phyloP scores from a whole-genome alignment of 2,888 invertebrate species.

The Agonum fuliginosum region DNA sequence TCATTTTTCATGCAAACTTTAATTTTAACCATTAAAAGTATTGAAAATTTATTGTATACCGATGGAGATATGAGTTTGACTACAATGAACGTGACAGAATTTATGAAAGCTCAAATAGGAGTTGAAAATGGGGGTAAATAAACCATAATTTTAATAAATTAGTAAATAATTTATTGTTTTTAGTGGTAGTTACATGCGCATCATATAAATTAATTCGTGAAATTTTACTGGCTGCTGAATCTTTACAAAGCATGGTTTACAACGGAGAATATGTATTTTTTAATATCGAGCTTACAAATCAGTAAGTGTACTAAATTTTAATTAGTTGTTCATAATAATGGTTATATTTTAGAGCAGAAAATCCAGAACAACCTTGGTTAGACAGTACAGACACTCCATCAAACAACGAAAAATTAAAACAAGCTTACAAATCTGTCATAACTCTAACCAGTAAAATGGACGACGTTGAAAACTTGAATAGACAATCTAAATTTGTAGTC shows the following conservation, averaged over 20 bases:
- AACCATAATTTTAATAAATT: background rate
- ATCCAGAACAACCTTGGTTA: slow-evolving; percentile 87
- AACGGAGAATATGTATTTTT: slow-evolving; percentile 99
- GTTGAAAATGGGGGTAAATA: slow-evolving; percentile 82
- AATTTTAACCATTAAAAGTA: slow-evolving; percentile 76
- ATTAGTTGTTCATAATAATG: background rate
- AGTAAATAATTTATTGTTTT: slow-evolving; percentile 69
- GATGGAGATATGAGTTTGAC: slow-evolving; percentile 79
- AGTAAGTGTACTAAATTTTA: slow-evolving; percentile 78
- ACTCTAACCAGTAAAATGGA: slow-evolving; percentile 83
- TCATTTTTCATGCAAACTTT: slow-evolving; percentile 85
- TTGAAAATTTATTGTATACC: slow-evolving; percentile 72
- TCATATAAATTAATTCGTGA: slow-evolving; percentile 91
- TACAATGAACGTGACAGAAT: slow-evolving; percentile 76
- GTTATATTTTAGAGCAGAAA: slow-evolving; percentile 65
- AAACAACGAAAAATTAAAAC: slow-evolving; percentile 88
- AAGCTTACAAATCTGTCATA: slow-evolving; percentile 90
- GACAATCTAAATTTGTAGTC: slow-evolving; percentile 68
- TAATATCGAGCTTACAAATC: slow-evolving; percentile 96
- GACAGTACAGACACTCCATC: slow-evolving; percentile 83
- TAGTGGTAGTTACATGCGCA: slow-evolving; percentile 97
- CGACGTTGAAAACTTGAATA: slow-evolving; percentile 78
- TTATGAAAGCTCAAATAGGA: slow-evolving; percentile 80
- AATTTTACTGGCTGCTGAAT: slow-evolving; percentile 95
- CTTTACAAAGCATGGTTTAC: slow-evolving; percentile 91